These are phyloP conservation scores for Drosophila crucigera DNA, from an alignment of 2,888 invertebrate species.

Conservation along the genomic window DNA sequence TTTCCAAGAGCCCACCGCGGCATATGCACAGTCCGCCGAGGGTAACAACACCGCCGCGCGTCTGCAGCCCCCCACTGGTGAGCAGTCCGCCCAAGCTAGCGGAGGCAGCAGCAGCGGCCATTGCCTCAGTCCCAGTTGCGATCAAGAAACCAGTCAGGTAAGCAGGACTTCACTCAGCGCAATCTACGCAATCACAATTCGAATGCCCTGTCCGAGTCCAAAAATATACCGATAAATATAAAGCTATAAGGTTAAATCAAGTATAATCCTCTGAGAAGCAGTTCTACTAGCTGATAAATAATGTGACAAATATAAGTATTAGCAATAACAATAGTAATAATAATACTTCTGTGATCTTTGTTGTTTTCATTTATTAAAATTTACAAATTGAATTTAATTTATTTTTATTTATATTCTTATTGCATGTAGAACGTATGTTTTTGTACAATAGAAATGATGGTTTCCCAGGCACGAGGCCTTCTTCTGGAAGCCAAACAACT, in stretches of 20 bases:
- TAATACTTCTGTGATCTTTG: neutral
- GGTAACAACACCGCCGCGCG: constrained; percentile 79
- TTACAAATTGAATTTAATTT: neutral
- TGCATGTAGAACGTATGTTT: neutral
- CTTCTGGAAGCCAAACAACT: neutral
- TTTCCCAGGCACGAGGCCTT: neutral
- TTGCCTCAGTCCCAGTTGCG: constrained; percentile 36
- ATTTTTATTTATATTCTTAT: neutral
- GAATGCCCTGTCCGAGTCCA: neutral
- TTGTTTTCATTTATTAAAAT: neutral
- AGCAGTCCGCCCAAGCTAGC: constrained; percentile 79
- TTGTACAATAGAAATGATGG: neutral
- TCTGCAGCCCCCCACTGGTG: constrained; percentile 80
- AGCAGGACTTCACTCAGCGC: constrained; percentile 15
- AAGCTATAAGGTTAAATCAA: neutral
- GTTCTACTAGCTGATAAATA: neutral
- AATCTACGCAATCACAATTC: neutral
- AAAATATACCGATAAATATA: neutral
- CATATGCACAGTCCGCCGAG: constrained; percentile 82
- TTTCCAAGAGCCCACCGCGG: constrained; percentile 69
- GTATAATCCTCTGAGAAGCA: neutral
- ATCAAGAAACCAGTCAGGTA: constrained; percentile 51
- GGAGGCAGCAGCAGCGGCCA: constrained; percentile 66
- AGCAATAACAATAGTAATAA: neutral
- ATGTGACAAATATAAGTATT: neutral